Evolutionary conservation across 2,113 vertebrate species (phyloP).

Genomic region (Elephas maximus): DNA sequence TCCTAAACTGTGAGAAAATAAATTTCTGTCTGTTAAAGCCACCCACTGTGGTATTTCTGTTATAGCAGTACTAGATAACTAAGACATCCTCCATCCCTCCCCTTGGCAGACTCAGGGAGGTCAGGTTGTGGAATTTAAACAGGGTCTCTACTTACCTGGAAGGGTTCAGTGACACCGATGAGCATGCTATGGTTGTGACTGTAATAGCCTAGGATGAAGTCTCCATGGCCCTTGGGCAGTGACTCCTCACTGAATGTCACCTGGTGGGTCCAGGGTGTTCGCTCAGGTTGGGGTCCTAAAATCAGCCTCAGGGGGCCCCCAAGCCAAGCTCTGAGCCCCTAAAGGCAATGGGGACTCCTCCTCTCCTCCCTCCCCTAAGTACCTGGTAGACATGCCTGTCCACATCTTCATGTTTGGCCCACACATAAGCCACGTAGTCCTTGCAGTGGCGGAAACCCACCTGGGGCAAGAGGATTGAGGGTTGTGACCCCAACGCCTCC

Average conservation of each 20-base stretch:
- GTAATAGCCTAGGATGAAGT: slow-evolving; percentile 97
- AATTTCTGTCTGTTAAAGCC: not conserved
- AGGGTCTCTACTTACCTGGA: slow-evolving; percentile 91
- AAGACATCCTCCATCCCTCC: not conserved
- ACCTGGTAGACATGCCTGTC: slow-evolving; percentile 92
- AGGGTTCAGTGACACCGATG: slow-evolving; percentile 95
- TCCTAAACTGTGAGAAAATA: not conserved
- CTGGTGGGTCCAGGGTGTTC: slow-evolving; percentile 84
- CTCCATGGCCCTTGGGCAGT: slow-evolving; percentile 94
- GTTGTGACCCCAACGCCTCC: not conserved
- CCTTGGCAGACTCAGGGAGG: not conserved
- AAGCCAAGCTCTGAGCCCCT: not conserved
- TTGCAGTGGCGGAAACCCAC: slow-evolving; percentile 98
- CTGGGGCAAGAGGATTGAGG: slow-evolving; percentile 81
- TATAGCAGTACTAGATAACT: not conserved
- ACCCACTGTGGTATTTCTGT: not conserved
- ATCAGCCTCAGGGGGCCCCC: not conserved
- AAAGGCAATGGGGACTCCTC: not conserved
- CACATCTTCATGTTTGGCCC: slow-evolving; percentile 95
- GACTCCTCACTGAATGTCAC: slow-evolving; percentile 95
- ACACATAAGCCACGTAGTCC: slow-evolving; percentile 96
- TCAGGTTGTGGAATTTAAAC: not conserved
- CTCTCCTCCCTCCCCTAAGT: not conserved
- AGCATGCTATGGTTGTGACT: slow-evolving; percentile 94
- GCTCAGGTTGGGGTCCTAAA: not conserved